Conservation (phyloP, 1,140 invertebrate genomes). For the Sycophila sp. region DNA sequence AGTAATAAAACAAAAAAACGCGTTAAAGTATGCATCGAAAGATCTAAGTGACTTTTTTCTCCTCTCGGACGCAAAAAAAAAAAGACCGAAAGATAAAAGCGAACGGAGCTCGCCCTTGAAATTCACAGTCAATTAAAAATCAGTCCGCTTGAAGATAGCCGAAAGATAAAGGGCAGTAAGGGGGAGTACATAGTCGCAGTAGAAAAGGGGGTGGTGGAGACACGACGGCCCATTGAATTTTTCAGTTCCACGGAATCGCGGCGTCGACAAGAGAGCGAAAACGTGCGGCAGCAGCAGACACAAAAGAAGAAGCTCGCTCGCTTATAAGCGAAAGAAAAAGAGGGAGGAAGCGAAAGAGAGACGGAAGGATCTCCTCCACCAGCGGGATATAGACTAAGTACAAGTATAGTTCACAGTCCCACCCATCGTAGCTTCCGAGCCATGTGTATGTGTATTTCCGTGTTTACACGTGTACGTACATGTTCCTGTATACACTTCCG, state of each 20-base stretch:
- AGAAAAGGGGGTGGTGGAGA: neutral
- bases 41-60: neutral
- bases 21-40: too few relatives aligned
- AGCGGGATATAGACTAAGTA: neutral
- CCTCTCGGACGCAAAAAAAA: neutral
- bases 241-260: neutral
- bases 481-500: too few relatives aligned
- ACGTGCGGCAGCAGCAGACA: neutral
- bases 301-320: conserved; percentile 9
- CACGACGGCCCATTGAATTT: neutral
- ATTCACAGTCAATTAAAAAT: neutral
- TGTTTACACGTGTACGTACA: too few relatives aligned
- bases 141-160: neutral
- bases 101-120: neutral
- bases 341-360: neutral
- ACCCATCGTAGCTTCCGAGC: too few relatives aligned
- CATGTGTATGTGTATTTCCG: too few relatives aligned
- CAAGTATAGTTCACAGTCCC: conserved; percentile 25
- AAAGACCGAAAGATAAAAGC: neutral
- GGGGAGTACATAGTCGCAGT: neutral
- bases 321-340: neutral
- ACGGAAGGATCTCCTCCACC: neutral
- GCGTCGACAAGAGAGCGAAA: neutral
- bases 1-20: too few relatives aligned
- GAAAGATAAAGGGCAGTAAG: neutral